A percentile compares a stretch with the other conserved stretches of the same genome.
Evolutionary conservation across 2,888 invertebrate genomes (phyloP).

Genomic region (Belgica antarctica): DNA sequence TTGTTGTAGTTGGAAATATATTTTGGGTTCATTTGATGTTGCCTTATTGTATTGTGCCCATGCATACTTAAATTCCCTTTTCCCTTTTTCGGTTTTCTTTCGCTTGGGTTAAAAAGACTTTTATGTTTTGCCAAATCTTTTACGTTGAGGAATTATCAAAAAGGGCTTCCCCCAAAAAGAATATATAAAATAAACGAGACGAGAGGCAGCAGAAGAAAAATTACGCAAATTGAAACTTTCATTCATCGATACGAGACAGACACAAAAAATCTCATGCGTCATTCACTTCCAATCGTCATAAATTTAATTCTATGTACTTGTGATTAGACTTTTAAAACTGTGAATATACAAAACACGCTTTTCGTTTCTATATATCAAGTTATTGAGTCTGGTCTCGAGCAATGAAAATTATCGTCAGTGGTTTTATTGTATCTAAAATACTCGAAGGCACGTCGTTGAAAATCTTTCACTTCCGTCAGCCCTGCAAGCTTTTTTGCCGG

Average conservation of each 20-base stretch:
- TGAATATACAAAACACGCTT: background rate
- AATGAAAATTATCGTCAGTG: conserved; percentile 15
- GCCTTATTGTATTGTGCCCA: background rate
- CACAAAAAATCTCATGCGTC: conserved; percentile 22
- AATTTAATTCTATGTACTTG: conserved; percentile 5
- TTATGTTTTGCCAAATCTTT: background rate
- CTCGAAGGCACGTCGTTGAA: background rate
- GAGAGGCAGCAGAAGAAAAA: background rate
- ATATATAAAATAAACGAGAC: background rate
- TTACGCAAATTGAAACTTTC: conserved; percentile 4
- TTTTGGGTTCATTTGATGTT: conserved; percentile 18
- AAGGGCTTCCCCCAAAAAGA: conserved; percentile 24
- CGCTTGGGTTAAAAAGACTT: background rate
- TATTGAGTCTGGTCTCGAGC: background rate
- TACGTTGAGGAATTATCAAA: conserved; percentile 4
- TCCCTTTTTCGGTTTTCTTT: background rate
- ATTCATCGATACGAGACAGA: conserved; percentile 10
- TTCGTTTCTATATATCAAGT: background rate
- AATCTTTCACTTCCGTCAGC: no score
- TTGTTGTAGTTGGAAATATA: conserved; percentile 1
- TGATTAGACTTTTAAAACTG: background rate
- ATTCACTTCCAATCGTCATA: background rate
- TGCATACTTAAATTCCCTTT: conserved; percentile 3
- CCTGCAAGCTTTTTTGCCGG: conserved; percentile 23
- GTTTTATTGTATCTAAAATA: background rate